Conservation (phyloP, 2,888 invertebrate species). For the Rhimphoctona megacephalus region DNA sequence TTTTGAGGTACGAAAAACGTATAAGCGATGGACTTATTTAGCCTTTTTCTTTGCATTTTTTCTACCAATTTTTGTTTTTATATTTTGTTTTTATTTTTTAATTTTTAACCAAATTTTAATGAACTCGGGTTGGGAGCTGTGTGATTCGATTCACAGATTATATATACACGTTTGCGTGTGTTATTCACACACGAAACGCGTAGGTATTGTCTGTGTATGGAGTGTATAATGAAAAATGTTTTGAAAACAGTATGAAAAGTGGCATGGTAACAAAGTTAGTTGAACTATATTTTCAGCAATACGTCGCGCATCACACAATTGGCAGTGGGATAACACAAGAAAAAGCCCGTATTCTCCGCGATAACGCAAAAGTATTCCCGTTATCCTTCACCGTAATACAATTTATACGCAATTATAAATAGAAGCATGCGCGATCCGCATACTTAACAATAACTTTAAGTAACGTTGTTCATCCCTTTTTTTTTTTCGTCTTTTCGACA, state of each 20-base stretch:
- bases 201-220: slow-evolving; percentile 28
- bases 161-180: background rate
- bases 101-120: slow-evolving; percentile 33
- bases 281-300: slow-evolving; percentile 67
- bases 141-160: slow-evolving; percentile 47
- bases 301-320: slow-evolving; percentile 68
- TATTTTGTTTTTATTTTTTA: background rate
- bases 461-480: slow-evolving; percentile 64
- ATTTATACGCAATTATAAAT: slow-evolving; percentile 56
- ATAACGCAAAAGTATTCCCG: slow-evolving; percentile 65
- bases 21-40: slow-evolving; percentile 23
- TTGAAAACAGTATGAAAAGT: slow-evolving; percentile 62
- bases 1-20: slow-evolving; percentile 9
- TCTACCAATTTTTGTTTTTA: background rate
- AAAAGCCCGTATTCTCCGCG: slow-evolving; percentile 69
- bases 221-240: slow-evolving; percentile 59
- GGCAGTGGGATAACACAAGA: slow-evolving; percentile 70
- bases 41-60: slow-evolving; percentile 32
- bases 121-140: slow-evolving; percentile 67
- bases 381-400: slow-evolving; percentile 56
- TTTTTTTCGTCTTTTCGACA: slow-evolving; percentile 40
- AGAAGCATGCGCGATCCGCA: slow-evolving; percentile 67
- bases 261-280: slow-evolving; percentile 70
- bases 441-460: slow-evolving; percentile 70
- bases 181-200: background rate